These are phyloP conservation scores for Parnassius mnemosyne DNA, from an alignment of 2,888 invertebrate species.

Conservation along the genomic window DNA sequence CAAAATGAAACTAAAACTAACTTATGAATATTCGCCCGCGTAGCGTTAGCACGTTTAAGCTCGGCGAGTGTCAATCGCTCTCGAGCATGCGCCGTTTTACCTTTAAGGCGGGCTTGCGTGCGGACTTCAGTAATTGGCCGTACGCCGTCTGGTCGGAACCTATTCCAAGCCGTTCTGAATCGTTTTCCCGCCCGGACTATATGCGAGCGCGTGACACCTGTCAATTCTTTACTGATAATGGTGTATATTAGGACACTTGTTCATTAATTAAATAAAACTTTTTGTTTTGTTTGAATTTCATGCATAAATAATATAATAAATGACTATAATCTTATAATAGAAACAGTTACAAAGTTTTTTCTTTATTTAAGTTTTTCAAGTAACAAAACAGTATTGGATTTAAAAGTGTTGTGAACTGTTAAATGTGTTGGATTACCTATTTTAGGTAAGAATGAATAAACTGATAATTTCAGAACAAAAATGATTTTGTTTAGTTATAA, in stretches of 20 bases:
- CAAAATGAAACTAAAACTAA: slow-evolving; percentile 70
- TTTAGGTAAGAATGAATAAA: slow-evolving; percentile 23
- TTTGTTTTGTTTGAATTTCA: slow-evolving; percentile 6
- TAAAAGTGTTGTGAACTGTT: slow-evolving; percentile 25
- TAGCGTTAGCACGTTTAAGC: slow-evolving; percentile 48
- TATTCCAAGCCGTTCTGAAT: slow-evolving; percentile 33
- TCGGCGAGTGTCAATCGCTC: slow-evolving; percentile 62
- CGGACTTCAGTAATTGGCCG: slow-evolving; percentile 72
- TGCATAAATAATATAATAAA: slow-evolving; percentile 7
- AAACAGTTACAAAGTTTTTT: slow-evolving; percentile 20
- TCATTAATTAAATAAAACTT: slow-evolving; percentile 10
- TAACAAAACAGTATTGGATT: slow-evolving; percentile 14
- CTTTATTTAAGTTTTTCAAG: slow-evolving; percentile 9
- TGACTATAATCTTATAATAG: slow-evolving; percentile 26
- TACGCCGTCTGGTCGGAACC: slow-evolving; percentile 49
- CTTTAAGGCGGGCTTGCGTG: slow-evolving; percentile 55
- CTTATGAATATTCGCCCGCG: slow-evolving; percentile 67
- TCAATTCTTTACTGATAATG: slow-evolving; percentile 35
- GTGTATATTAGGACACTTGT: slow-evolving; percentile 36
- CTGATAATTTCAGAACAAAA: too few relatives aligned
- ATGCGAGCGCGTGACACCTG: slow-evolving; percentile 42
- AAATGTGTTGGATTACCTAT: slow-evolving; percentile 28
- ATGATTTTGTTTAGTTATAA: too few relatives aligned
- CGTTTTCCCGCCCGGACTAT: slow-evolving; percentile 36
- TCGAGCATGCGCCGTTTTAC: slow-evolving; percentile 61